Conservation (phyloP, 2,797 vertebrate species). For the Melanotaenia maccullochi region DNA sequence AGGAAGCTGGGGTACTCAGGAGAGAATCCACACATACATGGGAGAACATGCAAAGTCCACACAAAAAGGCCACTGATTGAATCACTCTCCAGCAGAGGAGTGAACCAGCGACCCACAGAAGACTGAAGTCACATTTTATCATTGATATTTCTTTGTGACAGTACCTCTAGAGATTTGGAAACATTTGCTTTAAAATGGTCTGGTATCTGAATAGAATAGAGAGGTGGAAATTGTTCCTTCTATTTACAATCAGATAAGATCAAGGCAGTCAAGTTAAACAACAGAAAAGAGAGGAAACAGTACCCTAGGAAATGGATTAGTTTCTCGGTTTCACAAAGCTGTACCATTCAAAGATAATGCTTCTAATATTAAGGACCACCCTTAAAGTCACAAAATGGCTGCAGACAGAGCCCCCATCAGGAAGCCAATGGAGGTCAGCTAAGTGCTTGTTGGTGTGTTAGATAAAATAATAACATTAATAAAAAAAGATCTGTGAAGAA, state of each 20-base stretch:
- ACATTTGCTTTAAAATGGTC: constrained; percentile 40
- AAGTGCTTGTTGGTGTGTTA: constrained; percentile 53
- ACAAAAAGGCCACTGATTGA: too few species aligned
- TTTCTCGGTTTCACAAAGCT: constrained; percentile 65
- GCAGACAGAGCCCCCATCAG: constrained; percentile 57
- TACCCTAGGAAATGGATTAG: constrained; percentile 56
- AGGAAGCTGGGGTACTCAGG: too few species aligned
- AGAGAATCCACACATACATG: too few species aligned
- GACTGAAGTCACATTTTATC: constrained; percentile 6
- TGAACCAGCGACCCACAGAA: not conserved
- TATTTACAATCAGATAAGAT: constrained; percentile 45
- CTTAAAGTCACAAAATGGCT: constrained; percentile 52
- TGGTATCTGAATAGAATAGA: constrained; percentile 46
- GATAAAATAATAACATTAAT: constrained; percentile 41
- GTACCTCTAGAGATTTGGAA: constrained; percentile 32
- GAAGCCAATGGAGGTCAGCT: constrained; percentile 58
- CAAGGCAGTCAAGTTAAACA: constrained; percentile 30
- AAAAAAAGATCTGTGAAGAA: not conserved
- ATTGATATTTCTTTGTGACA: constrained; percentile 24
- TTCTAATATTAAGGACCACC: constrained; percentile 45
- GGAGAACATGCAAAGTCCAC: too few species aligned
- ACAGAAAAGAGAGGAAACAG: constrained; percentile 44
- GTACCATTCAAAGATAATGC: constrained; percentile 59
- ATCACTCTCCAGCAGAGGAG: too few species aligned
- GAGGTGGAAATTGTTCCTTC: constrained; percentile 45